phyloP scores from a whole-genome alignment of 1,140 invertebrate species.

The Dufourea novaeangliae region DNA sequence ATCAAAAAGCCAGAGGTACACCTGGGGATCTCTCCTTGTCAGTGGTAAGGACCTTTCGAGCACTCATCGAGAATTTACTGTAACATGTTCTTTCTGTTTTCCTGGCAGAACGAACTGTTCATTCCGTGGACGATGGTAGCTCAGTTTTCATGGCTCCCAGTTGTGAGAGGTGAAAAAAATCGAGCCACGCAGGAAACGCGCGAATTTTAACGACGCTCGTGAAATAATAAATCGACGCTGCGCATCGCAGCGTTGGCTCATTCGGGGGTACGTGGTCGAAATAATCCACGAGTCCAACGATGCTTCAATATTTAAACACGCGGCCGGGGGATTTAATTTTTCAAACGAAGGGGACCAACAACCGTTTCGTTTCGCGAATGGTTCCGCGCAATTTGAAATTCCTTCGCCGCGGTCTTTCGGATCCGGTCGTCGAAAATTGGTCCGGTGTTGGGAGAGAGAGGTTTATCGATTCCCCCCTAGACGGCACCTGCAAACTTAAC shows the following conservation, averaged over 20 bases:
- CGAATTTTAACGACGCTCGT: slow-evolving; percentile 4
- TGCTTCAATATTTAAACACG: slow-evolving; percentile 8
- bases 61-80: no score
- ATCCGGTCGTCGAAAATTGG: neutral
- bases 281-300: slow-evolving; percentile 5
- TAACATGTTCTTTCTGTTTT: no score
- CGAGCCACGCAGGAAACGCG: neutral
- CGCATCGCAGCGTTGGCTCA: neutral
- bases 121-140: neutral
- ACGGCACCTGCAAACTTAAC: neutral
- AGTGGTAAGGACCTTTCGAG: no score
- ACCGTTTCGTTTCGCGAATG: no score
- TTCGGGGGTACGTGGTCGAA: neutral
- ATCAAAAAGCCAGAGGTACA: no score
- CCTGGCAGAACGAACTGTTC: no score
- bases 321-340: slow-evolving; percentile 2
- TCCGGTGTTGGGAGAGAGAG: no score
- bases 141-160: neutral
- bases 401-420: neutral
- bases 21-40: no score
- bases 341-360: no score
- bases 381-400: no score
- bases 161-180: neutral
- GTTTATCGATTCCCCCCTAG: slow-evolving; percentile 4
- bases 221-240: slow-evolving; percentile 5